Evolutionary conservation across 2,113 vertebrate species (phyloP), one percentile per base, ranked within the genome.

Genomic region (Otis tarda): DNA sequence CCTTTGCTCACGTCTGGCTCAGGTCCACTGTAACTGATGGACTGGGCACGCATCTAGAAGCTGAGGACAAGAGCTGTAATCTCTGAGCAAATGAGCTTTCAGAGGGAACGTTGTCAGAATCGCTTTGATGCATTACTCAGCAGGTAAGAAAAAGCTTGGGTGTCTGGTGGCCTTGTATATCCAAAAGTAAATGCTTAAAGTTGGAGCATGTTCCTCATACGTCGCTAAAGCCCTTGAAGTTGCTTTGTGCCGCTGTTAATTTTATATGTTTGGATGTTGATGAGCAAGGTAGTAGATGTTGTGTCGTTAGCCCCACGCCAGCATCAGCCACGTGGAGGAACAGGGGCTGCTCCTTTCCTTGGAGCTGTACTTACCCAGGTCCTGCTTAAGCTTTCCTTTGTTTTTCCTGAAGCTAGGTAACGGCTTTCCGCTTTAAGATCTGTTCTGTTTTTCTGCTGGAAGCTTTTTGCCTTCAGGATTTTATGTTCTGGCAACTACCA

Each of bases 401-500:
- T 43, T 90, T 86, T 91, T 74, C 8, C 14, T 82, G 39, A 74
- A 76, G 67, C 45, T 31, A 31, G 22, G 31, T 84, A 73, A 82
- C 3, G 6, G 67, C 74, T 68, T 97, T 95, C 71, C 37, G 61
- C 81, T 91, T 96, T 95, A 96, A 90, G 55, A 81, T 90, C 28
- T 56, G 24, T 75, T 84, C 87, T 74, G 47, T 63, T 93, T 83
- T 94, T 75, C 57, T 93, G 39, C 71, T 80, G 77, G 71, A 96
- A 95, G 79, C 61, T 96, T 97, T 94, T 92, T 88, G 75, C 93
- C 84, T 95, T 95, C 50, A 93, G 89, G 87, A 93, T 95, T 97
- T 93, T 84, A 88, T 61, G 4, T 97, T 96, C 97, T 97, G 89
- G 96, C 96, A 97, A 95, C 95, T 92, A 92, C 79, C 73, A 91